Evolutionary conservation across 1,140 invertebrate genomes (phyloP), one percentile per base, ranked within the genome.

Genomic region (Brachionus manjavacas): DNA sequence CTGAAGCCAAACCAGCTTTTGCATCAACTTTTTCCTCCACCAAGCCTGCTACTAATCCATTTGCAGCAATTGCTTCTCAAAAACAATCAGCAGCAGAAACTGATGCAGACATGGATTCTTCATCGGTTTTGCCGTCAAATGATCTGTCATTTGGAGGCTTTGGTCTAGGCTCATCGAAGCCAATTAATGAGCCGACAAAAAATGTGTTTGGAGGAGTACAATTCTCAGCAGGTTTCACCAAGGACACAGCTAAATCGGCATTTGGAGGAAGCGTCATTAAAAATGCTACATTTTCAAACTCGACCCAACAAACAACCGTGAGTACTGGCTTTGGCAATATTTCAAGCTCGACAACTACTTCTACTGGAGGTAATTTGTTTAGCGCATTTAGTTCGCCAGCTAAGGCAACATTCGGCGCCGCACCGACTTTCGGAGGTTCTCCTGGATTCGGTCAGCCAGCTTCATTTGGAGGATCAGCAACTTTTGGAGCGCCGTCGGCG

Each of bases 71-170:
- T 23, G 41, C 72, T 49, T 9, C 72, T 49, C 72, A 46, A 76
- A 76, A 46, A 76, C 72, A 8, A 49, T 16, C 72, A 49, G 41
- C 25, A 76, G 16, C 41, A 49, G 72, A 76, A 8, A 46, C 23
- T 49, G 72, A 76, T 16, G 72, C 72, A 14, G 72, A 76, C 28
- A 76, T 76, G 72, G 72, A 76, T 46, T 46, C 72, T 76, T 68
- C 66, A n/a, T 28, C 31, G 6, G 25, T n/a, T 31, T n/a, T 39
- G 14, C 0, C 12, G 8, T 35, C 31, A 49, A 49, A 46, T 49
- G 41, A 4, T 12, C 12, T 76, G 4, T 49, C 41, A 25, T 76
- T 76, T 76, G 41, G 72, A 28, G 43, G 72, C n/a, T 76, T 76
- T 25, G 72, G 72, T 49, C 8, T 76, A 11, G 72, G 72, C 4